Conservation (phyloP, 1,140 invertebrate genomes). For the Drosophila setifemur region DNA sequence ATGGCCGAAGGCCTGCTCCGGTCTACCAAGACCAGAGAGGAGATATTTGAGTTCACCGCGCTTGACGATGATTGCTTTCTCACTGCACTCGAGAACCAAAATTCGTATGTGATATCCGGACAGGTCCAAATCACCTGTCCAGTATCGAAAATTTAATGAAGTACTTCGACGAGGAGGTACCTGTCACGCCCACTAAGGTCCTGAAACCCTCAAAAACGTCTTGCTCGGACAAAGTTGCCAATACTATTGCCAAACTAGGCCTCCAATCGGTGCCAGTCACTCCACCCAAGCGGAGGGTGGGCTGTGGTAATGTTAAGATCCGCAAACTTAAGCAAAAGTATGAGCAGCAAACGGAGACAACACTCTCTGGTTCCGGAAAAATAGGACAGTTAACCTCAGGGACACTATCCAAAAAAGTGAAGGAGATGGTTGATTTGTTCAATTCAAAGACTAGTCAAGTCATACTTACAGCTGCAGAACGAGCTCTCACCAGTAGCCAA, state of each 20-base stretch:
- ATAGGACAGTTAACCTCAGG: conserved; percentile 1
- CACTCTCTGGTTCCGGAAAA: not conserved
- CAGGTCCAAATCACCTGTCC: no score
- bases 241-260: conserved; percentile 70
- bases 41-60: conserved; percentile 67
- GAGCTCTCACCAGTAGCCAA: conserved; percentile 51
- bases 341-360: conserved; percentile 20
- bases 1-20: conserved; percentile 40
- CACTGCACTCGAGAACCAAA: no score
- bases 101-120: no score
- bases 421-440: conserved; percentile 68
- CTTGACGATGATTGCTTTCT: no score
- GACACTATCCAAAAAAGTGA: conserved; percentile 61
- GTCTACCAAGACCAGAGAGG: conserved; percentile 72
- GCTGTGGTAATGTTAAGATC: conserved; percentile 46
- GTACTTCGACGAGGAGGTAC: no score
- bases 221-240: no score
- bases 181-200: no score
- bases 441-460: conserved; percentile 68
- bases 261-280: no score
- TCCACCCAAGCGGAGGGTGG: no score
- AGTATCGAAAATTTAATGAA: no score
- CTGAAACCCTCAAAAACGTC: no score
- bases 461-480: conserved; percentile 51
- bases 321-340: conserved; percentile 64